These are phyloP conservation scores for Otolemur garnettii DNA, from an alignment of 2,113 vertebrate genomes.

Conservation along the genomic window DNA sequence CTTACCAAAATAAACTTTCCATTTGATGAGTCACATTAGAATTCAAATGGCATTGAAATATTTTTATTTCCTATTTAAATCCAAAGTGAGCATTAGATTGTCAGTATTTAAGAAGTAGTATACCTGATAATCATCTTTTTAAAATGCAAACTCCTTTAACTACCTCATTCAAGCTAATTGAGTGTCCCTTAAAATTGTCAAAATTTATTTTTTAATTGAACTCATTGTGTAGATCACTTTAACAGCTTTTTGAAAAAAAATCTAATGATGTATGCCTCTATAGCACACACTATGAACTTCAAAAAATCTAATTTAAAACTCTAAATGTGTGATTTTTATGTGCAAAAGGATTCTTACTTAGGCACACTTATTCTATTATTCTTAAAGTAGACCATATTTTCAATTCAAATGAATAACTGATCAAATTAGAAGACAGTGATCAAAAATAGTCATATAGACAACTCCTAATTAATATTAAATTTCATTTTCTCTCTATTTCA, in stretches of 20 bases:
- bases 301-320: slow-evolving; percentile 67
- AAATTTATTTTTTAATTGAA: slow-evolving; percentile 68
- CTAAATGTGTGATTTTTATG: slow-evolving; percentile 65
- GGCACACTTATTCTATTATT: slow-evolving; percentile 45
- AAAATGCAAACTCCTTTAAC: slow-evolving; percentile 29
- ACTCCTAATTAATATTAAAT: slow-evolving; percentile 63
- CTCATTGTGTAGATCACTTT: slow-evolving; percentile 24
- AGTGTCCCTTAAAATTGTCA: slow-evolving; percentile 51
- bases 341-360: slow-evolving; percentile 66
- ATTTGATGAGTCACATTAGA: slow-evolving; percentile 28
- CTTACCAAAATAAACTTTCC: not conserved
- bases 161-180: slow-evolving; percentile 28
- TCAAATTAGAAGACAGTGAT: slow-evolving; percentile 62
- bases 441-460: slow-evolving; percentile 67
- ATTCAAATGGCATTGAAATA: slow-evolving; percentile 42
- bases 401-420: slow-evolving; percentile 71
- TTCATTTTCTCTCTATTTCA: slow-evolving; percentile 40
- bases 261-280: slow-evolving; percentile 23
- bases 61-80: slow-evolving; percentile 33
- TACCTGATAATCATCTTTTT: not conserved
- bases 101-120: not conserved
- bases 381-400: slow-evolving; percentile 70
- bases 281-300: slow-evolving; percentile 30
- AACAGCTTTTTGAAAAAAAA: slow-evolving; percentile 51
- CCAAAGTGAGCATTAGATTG: slow-evolving; percentile 9